A percentile compares a stretch with the other conserved stretches of the same genome.
Conservation (phyloP, 2,888 invertebrate genomes). For the Brenthis ino region DNA sequence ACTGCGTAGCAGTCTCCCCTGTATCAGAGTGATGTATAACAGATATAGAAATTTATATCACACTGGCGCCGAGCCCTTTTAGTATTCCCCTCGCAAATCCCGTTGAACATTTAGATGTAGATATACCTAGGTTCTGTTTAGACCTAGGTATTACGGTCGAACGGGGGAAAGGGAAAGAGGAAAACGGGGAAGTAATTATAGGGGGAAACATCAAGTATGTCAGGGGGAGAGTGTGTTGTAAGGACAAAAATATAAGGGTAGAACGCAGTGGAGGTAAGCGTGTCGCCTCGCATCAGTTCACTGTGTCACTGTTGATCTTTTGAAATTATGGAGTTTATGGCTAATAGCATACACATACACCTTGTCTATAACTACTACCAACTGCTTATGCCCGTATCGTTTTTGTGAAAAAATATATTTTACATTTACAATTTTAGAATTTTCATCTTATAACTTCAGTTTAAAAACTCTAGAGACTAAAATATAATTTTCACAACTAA, state of each 20-base stretch:
- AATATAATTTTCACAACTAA: slow-evolving; percentile 7
- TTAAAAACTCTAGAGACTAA: neutral
- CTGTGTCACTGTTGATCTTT: slow-evolving; percentile 80
- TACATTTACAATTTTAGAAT: neutral
- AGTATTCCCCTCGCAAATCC: slow-evolving; percentile 76
- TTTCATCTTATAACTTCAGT: slow-evolving; percentile 8
- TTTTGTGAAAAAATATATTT: neutral
- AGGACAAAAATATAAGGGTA: slow-evolving; percentile 77
- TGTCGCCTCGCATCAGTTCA: slow-evolving; percentile 77
- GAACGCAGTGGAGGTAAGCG: slow-evolving; percentile 74
- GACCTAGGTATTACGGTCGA: slow-evolving; percentile 65
- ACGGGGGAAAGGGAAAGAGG: slow-evolving; percentile 52
- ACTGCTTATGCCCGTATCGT: neutral
- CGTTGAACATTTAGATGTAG: slow-evolving; percentile 60
- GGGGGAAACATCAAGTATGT: slow-evolving; percentile 79
- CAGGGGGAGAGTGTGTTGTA: slow-evolving; percentile 77
- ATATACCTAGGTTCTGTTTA: slow-evolving; percentile 63
- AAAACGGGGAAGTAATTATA: slow-evolving; percentile 70
- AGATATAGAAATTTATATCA: slow-evolving; percentile 63
- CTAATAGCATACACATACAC: slow-evolving; percentile 29
- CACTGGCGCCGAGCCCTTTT: slow-evolving; percentile 69
- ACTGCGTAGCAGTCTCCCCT: slow-evolving; percentile 49
- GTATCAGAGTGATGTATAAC: slow-evolving; percentile 49
- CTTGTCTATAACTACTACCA: slow-evolving; percentile 15
- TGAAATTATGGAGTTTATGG: slow-evolving; percentile 53